phyloP scores from a whole-genome alignment of 2,797 vertebrate species.

The Coilia nasus region DNA sequence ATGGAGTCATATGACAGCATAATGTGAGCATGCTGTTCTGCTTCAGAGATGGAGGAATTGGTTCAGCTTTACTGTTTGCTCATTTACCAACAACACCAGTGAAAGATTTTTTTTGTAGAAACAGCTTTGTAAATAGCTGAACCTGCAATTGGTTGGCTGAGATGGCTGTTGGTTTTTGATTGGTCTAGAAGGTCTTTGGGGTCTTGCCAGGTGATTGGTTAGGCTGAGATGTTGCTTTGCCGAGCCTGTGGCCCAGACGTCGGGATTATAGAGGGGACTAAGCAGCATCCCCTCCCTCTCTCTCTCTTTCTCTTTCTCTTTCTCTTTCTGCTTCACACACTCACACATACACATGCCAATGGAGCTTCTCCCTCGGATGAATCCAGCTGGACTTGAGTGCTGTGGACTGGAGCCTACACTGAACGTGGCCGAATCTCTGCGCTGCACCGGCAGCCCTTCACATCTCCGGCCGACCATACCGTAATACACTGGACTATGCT shows the following conservation, averaged over 20 bases:
- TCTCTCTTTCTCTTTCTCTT: conserved; percentile 34
- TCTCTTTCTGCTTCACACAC: not conserved
- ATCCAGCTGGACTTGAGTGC: conserved; percentile 29
- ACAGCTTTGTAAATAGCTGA: not conserved
- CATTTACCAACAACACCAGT: not conserved
- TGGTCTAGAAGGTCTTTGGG: conserved; percentile 34
- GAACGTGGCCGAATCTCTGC: not conserved
- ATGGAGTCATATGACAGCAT: conserved; percentile 35
- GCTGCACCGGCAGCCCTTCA: not conserved
- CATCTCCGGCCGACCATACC: not conserved
- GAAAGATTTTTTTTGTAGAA: not conserved
- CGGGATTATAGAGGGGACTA: not conserved
- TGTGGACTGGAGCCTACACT: not conserved
- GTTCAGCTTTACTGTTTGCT: not conserved
- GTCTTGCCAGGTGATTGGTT: conserved; percentile 42
- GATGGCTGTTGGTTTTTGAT: conserved; percentile 24
- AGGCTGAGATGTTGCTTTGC: conserved; percentile 15
- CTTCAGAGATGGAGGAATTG: conserved; percentile 19
- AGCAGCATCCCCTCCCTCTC: conserved; percentile 6
- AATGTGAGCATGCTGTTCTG: conserved; percentile 41
- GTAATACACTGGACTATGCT: not conserved
- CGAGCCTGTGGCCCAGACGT: not conserved
- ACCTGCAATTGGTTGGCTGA: conserved; percentile 12
- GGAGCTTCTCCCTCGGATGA: conserved; percentile 30
- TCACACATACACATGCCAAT: not conserved